Conservation (phyloP, 2,888 invertebrate genomes). For the Hermodice carunculata region DNA sequence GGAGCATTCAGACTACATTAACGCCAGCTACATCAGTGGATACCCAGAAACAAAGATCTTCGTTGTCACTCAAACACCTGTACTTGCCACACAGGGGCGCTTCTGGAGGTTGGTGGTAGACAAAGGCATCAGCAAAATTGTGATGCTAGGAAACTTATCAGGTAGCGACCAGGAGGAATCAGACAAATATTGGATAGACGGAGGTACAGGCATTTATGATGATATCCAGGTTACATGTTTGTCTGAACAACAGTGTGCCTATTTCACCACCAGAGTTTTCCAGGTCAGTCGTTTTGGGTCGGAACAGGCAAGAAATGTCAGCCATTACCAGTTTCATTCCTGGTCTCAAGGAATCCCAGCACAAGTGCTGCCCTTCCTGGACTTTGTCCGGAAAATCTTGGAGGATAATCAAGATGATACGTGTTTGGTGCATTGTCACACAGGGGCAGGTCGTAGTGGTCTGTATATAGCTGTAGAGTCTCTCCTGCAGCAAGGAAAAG, state of each 20-base stretch:
- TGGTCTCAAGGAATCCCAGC: constrained; percentile 2
- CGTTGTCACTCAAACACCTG: constrained; percentile 37
- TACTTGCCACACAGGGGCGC: constrained; percentile 9
- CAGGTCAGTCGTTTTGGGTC: not conserved
- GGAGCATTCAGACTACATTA: constrained; percentile 28
- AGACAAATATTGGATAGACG: constrained; percentile 8
- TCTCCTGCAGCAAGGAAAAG: constrained; percentile 26
- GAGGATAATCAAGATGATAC: not conserved
- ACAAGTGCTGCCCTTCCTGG: not conserved
- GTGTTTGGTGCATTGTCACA: constrained; percentile 35
- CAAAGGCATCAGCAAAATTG: constrained; percentile 21
- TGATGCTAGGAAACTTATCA: constrained; percentile 25
- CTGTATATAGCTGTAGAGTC: constrained; percentile 35
- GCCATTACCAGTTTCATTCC: constrained; percentile 8
- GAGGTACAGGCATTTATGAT: not conserved
- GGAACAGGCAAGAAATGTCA: not conserved
- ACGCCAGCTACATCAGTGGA: constrained; percentile 39
- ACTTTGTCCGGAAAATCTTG: not conserved
- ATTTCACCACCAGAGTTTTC: constrained; percentile 3
- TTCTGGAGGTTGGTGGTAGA: constrained; percentile 42
- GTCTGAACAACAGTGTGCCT: not conserved
- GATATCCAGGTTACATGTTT: not conserved
- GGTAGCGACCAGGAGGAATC: constrained; percentile 4
- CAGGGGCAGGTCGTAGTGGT: constrained; percentile 37
- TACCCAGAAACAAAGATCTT: too few species aligned